Evolutionary conservation across 1,140 invertebrate genomes (phyloP).

Genomic region (Meteorus sp.): DNA sequence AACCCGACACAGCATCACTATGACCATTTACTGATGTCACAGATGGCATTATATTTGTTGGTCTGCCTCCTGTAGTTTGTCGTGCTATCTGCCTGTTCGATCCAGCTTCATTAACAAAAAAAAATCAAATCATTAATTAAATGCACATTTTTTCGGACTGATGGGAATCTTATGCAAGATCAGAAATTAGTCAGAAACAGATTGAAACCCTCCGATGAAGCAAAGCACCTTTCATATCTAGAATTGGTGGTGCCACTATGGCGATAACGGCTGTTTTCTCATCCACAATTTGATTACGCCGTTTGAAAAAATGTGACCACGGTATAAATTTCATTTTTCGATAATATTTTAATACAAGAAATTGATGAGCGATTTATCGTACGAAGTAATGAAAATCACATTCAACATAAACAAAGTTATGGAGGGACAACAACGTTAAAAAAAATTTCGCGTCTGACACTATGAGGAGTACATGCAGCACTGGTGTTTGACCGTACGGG

Average conservation of each 20-base stretch:
- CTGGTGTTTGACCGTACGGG: conserved; percentile 38
- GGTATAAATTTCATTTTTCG: conserved; percentile 47
- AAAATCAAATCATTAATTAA: conserved; percentile 7
- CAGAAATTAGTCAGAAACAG: background rate
- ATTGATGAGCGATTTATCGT: conserved; percentile 13
- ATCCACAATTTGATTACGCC: conserved; percentile 45
- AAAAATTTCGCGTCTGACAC: too few relatives aligned
- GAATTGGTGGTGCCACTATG: conserved; percentile 11
- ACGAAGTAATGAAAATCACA: conserved; percentile 18
- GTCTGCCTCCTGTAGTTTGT: conserved; percentile 43
- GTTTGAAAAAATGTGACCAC: conserved; percentile 43
- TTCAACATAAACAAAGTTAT: conserved; percentile 21
- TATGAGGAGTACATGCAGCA: conserved; percentile 33
- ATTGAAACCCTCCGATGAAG: background rate
- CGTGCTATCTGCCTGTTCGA: conserved; percentile 48
- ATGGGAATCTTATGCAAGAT: background rate
- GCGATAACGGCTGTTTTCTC: conserved; percentile 31
- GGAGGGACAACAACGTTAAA: conserved; percentile 22
- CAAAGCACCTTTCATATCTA: background rate
- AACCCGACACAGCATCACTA: conserved; percentile 40
- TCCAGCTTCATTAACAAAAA: conserved; percentile 41
- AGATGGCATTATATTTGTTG: conserved; percentile 53
- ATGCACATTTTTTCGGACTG: conserved; percentile 2
- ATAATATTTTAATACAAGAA: conserved; percentile 7
- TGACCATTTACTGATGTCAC: conserved; percentile 50